Conservation (phyloP, 2,113 vertebrate species). For the Varanus salvator region DNA sequence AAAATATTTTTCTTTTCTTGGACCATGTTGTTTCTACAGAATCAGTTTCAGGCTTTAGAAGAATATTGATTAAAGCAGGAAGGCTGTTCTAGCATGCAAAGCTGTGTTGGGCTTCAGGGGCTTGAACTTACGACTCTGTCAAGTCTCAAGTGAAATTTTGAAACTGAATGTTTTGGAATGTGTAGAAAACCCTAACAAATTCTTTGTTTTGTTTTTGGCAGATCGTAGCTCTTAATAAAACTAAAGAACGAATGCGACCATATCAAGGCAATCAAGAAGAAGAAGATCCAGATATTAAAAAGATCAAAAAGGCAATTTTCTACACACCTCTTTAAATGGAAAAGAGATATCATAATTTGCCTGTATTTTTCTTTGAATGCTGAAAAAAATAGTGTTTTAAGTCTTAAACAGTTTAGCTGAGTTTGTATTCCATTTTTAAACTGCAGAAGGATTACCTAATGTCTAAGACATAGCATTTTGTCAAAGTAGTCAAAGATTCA, state of each 20-base stretch:
- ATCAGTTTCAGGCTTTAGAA: neutral
- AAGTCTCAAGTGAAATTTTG: neutral
- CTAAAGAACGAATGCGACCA: conserved; percentile 96
- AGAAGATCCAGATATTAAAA: conserved; percentile 98
- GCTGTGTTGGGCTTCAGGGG: no score
- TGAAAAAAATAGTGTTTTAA: neutral
- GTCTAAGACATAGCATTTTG: neutral
- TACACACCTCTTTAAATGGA: neutral
- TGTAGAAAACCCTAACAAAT: conserved; percentile 20
- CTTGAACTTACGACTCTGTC: neutral
- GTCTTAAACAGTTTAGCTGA: neutral
- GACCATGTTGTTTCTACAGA: neutral
- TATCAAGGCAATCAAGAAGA: conserved; percentile 92
- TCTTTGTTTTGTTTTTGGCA: conserved; percentile 68
- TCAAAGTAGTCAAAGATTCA: neutral
- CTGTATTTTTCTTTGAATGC: neutral
- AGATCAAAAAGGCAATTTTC: conserved; percentile 94
- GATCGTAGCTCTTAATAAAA: conserved; percentile 98
- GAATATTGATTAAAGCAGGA: neutral
- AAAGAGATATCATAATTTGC: neutral
- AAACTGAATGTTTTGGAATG: neutral
- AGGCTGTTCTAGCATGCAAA: neutral
- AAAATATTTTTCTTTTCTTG: neutral
- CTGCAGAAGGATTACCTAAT: neutral
- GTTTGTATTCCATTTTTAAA: neutral